Evolutionary conservation across 1,140 invertebrate species (phyloP), one percentile per base, ranked within the genome.

Genomic region (Drosophila nikananu): DNA sequence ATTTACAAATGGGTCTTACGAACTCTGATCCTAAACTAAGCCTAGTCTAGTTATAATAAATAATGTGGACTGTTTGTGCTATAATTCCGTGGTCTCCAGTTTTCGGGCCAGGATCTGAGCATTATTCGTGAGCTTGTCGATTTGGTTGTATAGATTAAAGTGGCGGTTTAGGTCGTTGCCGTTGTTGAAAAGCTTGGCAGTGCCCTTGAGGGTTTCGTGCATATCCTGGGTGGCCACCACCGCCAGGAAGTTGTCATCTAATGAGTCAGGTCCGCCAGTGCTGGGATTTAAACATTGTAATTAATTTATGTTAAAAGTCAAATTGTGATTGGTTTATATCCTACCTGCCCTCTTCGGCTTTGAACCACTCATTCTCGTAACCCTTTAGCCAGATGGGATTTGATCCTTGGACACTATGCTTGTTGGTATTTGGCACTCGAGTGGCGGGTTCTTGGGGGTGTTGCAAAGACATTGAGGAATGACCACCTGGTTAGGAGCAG

Each of bases 371-470:
- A 93, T 98, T 98, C 93, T 98, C 97, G 89, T 98, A 98, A 9
- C 97, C 97, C 83, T 97, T 97, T 93, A 98, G 95, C 98, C 98
- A 99, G 80, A 99, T 98, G 0, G 98, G 98, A 94, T 99, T 99
- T 10, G 97, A 98, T 37, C 98, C 98, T 93, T 98, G 97, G 7
- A 97, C 96, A 81, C 97, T 98, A 92, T 98, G 98, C 91, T 98
- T 97, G 93, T 98, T 99, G 4, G 98, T 98, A 89, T 98, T 98
- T 3, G 98, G 98, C 6, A 99, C 97, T 77, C 96, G 94, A 37
- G 95, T 95, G 17, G 81, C 83, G 3, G 82, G 79, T 42, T 87
- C 86, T 44, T 77, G 54, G 8, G 80, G 51, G 39, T 81, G 65
- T 48, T 91, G 90, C 68, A 90, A 52, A 0, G 91, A 92, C 55